Conservation (phyloP, 2,888 invertebrate species). For the Drosophila lacicola region DNA sequence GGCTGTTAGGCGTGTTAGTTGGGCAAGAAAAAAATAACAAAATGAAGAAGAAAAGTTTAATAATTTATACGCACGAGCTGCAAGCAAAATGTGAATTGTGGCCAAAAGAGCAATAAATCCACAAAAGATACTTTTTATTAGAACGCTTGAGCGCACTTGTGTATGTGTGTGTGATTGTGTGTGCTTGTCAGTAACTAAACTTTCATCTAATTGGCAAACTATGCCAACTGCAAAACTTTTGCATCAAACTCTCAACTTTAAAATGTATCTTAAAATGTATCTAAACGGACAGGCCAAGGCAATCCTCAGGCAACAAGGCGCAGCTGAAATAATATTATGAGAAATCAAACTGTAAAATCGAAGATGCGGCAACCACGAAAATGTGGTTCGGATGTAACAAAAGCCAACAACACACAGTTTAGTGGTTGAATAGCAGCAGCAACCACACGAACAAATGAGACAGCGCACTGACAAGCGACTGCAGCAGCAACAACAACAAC, state of each 20-base stretch:
- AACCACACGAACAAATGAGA: slow-evolving; percentile 62
- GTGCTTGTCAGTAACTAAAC: background rate
- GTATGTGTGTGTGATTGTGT: background rate
- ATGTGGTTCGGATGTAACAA: slow-evolving; percentile 78
- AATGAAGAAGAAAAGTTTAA: slow-evolving; percentile 45
- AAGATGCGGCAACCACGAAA: slow-evolving; percentile 76
- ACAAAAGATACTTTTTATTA: slow-evolving; percentile 21
- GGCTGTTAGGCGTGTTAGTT: slow-evolving; percentile 49
- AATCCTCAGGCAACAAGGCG: background rate
- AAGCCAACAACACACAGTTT: slow-evolving; percentile 84
- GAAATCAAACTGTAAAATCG: slow-evolving; percentile 70
- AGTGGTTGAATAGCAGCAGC: slow-evolving; percentile 81
- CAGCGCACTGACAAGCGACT: slow-evolving; percentile 50
- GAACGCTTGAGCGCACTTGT: background rate
- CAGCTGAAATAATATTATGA: slow-evolving; percentile 61
- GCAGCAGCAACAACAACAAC: slow-evolving; percentile 45
- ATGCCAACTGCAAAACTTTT: background rate
- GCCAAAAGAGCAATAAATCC: slow-evolving; percentile 40
- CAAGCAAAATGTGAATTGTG: slow-evolving; percentile 21
- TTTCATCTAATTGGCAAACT: slow-evolving; percentile 3
- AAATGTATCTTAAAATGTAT: background rate
- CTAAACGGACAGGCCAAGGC: background rate
- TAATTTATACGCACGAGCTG: slow-evolving; percentile 54
- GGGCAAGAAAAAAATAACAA: slow-evolving; percentile 20
- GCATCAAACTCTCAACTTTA: slow-evolving; percentile 1